phyloP scores from a whole-genome alignment of 2,113 vertebrate genomes.

The Phalacrocorax carbo region DNA sequence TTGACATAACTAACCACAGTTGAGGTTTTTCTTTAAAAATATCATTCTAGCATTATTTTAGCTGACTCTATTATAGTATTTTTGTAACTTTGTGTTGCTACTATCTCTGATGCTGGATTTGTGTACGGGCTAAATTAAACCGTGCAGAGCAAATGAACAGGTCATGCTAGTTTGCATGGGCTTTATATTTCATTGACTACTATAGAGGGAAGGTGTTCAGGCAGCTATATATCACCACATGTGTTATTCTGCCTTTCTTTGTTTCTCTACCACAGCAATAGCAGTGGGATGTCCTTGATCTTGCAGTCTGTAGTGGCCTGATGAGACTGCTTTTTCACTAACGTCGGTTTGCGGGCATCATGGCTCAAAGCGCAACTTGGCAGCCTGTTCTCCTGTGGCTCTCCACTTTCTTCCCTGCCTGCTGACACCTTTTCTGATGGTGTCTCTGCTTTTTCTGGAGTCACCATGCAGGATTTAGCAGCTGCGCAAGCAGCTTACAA shows the following conservation, averaged over 20 bases:
- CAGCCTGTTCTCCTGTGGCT: background rate
- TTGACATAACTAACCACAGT: background rate
- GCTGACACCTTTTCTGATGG: background rate
- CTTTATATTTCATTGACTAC: background rate
- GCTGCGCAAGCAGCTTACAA: background rate
- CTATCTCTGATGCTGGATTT: background rate
- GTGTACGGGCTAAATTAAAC: background rate
- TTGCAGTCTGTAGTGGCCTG: background rate
- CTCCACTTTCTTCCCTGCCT: background rate
- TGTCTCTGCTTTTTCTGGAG: background rate
- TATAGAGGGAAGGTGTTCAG: background rate
- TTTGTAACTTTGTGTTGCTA: background rate
- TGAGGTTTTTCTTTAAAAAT: background rate
- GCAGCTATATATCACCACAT: background rate
- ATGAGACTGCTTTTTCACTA: background rate
- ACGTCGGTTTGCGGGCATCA: background rate
- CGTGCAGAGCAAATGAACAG: background rate
- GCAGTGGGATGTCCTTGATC: background rate
- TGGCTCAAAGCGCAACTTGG: background rate
- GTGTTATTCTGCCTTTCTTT: background rate
- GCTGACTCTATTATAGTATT: background rate
- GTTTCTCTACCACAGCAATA: background rate
- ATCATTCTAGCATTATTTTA: background rate
- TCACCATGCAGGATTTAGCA: background rate
- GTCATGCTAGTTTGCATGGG: background rate